Conservation (phyloP, 2,888 invertebrate genomes). For the Cheilosia impressa region DNA sequence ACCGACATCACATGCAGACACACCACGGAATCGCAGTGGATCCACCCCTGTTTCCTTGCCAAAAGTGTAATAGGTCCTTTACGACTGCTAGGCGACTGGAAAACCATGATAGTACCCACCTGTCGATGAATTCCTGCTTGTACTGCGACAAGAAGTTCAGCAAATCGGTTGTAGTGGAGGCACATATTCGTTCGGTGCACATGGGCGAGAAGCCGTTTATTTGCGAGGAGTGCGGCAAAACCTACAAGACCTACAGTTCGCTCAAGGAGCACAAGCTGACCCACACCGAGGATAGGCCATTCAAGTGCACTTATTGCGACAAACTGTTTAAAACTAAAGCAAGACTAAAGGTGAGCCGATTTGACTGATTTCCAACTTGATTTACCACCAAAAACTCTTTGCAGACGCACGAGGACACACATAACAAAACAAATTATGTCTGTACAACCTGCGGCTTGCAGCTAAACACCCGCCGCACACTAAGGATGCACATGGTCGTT, state of each 20-base stretch:
- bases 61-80: slow-evolving; percentile 76
- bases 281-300: slow-evolving; percentile 84
- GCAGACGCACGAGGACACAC: slow-evolving; percentile 81
- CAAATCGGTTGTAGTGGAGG: slow-evolving; percentile 78
- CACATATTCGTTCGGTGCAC: slow-evolving; percentile 80
- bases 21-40: slow-evolving; percentile 70
- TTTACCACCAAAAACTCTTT: slow-evolving; percentile 5
- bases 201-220: slow-evolving; percentile 83
- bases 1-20: slow-evolving; percentile 77
- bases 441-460: slow-evolving; percentile 81
- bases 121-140: slow-evolving; percentile 79
- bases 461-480: slow-evolving; percentile 80
- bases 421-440: slow-evolving; percentile 81
- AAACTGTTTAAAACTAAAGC: slow-evolving; percentile 82
- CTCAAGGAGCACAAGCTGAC: slow-evolving; percentile 84
- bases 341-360: slow-evolving; percentile 77
- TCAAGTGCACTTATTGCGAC: slow-evolving; percentile 82
- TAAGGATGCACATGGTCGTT: slow-evolving; percentile 81
- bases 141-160: slow-evolving; percentile 81
- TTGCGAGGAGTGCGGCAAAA: slow-evolving; percentile 84
- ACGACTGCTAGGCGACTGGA: slow-evolving; percentile 73
- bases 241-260: slow-evolving; percentile 84
- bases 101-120: slow-evolving; percentile 75
- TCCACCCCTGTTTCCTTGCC: slow-evolving; percentile 74
- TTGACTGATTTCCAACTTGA: not conserved